Percentiles rank a stretch among this genome's conserved stretches.
These are phyloP conservation scores for Phalacrocorax aristotelis DNA, from an alignment of 2,113 vertebrate genomes.

Conservation along the genomic window DNA sequence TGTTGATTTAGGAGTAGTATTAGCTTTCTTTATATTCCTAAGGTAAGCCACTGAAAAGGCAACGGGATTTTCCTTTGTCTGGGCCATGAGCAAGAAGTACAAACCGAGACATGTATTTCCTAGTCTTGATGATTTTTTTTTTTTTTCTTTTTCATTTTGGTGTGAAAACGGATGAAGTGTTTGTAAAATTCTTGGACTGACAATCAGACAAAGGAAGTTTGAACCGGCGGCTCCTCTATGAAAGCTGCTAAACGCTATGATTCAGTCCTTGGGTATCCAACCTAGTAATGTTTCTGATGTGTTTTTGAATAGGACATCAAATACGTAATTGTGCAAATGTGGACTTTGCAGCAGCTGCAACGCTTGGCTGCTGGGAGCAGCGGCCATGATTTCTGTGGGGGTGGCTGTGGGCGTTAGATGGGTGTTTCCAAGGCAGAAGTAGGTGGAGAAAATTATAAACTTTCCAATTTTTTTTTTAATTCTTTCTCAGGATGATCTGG, in stretches of 20 bases:
- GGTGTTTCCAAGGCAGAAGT: background rate
- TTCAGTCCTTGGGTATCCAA: background rate
- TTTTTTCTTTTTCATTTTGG: background rate
- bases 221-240: background rate
- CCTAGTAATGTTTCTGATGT: background rate
- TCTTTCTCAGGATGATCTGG: background rate
- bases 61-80: background rate
- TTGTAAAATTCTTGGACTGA: background rate
- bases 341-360: background rate
- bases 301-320: background rate
- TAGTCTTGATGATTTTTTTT: background rate
- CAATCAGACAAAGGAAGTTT: background rate
- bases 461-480: background rate
- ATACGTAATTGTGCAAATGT: background rate
- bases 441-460: background rate
- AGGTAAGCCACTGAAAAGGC: background rate
- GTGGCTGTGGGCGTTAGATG: background rate
- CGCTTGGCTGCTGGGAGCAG: background rate
- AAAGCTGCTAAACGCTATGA: background rate
- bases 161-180: background rate
- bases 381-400: rapidly evolving
- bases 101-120: background rate
- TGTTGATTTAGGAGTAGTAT: background rate
- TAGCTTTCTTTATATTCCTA: background rate
- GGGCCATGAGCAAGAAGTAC: background rate